Evolutionary conservation across 2,113 vertebrate species (phyloP).

Genomic region (Pantherophis guttatus): DNA sequence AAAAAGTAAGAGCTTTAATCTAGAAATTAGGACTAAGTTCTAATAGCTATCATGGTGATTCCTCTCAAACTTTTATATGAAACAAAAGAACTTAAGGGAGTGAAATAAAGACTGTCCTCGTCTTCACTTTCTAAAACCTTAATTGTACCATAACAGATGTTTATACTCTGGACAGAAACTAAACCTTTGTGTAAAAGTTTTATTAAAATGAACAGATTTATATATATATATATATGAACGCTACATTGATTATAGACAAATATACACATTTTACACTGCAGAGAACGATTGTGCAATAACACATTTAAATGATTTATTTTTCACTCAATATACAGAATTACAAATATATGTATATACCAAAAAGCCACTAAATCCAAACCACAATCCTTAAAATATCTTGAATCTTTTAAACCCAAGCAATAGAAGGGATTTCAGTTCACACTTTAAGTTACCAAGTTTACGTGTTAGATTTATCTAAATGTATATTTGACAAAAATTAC

Average conservation of each 20-base stretch:
- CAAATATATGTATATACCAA: neutral
- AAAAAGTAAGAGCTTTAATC: neutral
- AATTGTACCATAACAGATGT: neutral
- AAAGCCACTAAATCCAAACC: neutral
- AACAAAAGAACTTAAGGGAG: neutral
- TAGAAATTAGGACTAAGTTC: neutral
- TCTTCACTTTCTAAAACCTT: neutral
- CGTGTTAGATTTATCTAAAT: neutral
- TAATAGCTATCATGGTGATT: neutral
- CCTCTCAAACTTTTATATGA: neutral
- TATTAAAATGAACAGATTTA: neutral
- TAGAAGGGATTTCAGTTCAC: neutral
- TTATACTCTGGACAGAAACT: constrained; percentile 43
- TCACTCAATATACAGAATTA: neutral
- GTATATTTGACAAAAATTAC: neutral
- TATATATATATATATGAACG: constrained; percentile 11
- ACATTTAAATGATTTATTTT: constrained; percentile 16
- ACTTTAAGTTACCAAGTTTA: neutral
- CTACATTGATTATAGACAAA: constrained; percentile 58
- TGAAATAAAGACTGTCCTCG: neutral
- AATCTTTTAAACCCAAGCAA: neutral
- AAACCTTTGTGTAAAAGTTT: constrained; percentile 15
- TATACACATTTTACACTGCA: constrained; percentile 62
- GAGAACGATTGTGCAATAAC: constrained; percentile 31
- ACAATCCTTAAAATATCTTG: neutral